These are phyloP conservation scores for Leptocoma aspasia DNA, from an alignment of 2,113 vertebrate genomes.

Conservation along the genomic window DNA sequence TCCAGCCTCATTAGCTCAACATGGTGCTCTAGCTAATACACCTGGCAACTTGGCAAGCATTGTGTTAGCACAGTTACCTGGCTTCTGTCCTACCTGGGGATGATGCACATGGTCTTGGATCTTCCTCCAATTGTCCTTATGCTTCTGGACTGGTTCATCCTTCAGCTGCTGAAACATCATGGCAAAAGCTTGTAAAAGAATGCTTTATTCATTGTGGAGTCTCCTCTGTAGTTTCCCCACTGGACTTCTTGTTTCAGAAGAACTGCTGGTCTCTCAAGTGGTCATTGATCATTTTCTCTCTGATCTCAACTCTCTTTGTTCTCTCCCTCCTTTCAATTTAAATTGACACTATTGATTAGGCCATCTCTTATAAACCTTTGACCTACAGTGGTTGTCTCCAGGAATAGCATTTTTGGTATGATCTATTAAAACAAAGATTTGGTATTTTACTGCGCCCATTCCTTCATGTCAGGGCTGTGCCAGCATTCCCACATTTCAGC, in stretches of 20 bases:
- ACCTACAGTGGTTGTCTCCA: not conserved
- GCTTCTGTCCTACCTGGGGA: not conserved
- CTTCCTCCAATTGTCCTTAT: not conserved
- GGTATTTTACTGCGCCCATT: not conserved
- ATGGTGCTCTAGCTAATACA: fast-evolving
- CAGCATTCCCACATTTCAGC: not conserved
- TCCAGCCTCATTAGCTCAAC: not conserved
- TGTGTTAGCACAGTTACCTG: not conserved
- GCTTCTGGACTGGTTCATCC: not conserved
- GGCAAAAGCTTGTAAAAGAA: not conserved
- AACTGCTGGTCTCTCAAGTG: not conserved
- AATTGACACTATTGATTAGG: not conserved
- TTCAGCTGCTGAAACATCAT: not conserved
- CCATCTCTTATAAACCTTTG: not conserved
- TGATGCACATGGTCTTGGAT: not conserved
- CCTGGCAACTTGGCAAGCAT: not conserved
- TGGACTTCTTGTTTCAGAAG: not conserved
- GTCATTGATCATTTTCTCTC: not conserved
- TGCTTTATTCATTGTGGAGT: not conserved
- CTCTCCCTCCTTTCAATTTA: not conserved
- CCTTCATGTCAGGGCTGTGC: not conserved
- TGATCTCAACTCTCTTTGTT: not conserved
- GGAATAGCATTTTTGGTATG: not conserved
- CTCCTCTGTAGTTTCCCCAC: not conserved
- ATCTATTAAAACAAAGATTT: not conserved